phyloP scores from a whole-genome alignment of 2,113 vertebrate species.

The Hippocampus barbouri region DNA sequence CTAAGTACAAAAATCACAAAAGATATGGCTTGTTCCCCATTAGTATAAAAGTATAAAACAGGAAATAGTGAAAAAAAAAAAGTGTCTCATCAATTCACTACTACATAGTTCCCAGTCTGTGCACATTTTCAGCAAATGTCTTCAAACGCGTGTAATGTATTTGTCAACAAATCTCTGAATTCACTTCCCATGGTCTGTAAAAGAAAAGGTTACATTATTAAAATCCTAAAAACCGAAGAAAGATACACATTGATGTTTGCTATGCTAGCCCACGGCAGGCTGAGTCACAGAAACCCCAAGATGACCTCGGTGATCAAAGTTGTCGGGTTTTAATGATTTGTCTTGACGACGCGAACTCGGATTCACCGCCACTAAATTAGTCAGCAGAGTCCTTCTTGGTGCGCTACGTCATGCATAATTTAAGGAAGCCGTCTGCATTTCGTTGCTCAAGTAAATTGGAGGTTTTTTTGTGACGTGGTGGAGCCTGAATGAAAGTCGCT shows the following conservation, averaged over 20 bases:
- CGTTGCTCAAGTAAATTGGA: slow-evolving; percentile 18
- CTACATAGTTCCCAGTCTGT: too few species aligned
- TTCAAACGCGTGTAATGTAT: too few species aligned
- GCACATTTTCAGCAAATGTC: too few species aligned
- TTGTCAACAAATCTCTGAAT: too few species aligned
- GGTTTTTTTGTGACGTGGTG: not conserved
- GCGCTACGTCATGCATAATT: slow-evolving; percentile 37
- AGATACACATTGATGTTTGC: not conserved
- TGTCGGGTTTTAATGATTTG: slow-evolving; percentile 18
- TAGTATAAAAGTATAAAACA: too few species aligned
- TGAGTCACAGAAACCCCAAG: not conserved
- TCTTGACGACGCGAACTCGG: slow-evolving; percentile 15
- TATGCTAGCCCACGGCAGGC: not conserved
- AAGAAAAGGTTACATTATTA: too few species aligned
- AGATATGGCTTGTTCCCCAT: too few species aligned
- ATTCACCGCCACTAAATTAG: slow-evolving; percentile 41
- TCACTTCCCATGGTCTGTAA: too few species aligned
- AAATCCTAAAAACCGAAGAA: too few species aligned
- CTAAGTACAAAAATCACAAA: too few species aligned
- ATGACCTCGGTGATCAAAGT: slow-evolving; percentile 27
- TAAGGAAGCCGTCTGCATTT: slow-evolving; percentile 28
- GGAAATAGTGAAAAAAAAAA: too few species aligned
- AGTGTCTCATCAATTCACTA: too few species aligned
- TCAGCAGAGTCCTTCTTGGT: slow-evolving; percentile 32
- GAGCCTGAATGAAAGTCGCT: slow-evolving; percentile 18